These are phyloP conservation scores for Orycteropus afer DNA, from an alignment of 2,113 vertebrate genomes.

Conservation along the genomic window DNA sequence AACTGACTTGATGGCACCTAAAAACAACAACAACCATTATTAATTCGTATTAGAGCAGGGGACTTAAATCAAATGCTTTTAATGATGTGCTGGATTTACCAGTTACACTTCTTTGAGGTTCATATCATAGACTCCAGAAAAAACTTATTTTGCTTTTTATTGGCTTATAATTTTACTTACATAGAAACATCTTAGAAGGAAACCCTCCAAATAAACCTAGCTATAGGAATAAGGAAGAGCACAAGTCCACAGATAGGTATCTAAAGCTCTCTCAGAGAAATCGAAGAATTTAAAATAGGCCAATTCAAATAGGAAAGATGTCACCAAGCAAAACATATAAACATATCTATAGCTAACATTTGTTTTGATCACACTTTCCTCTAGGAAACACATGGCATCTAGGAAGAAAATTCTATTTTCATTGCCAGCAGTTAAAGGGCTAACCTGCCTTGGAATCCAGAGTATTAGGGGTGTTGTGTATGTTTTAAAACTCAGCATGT, in stretches of 20 bases:
- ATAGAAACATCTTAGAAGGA: slow-evolving; percentile 11
- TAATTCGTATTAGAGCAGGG: slow-evolving; percentile 45
- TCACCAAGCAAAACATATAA: slow-evolving; percentile 70
- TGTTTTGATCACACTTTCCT: slow-evolving; percentile 73
- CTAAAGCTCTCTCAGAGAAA: slow-evolving; percentile 21
- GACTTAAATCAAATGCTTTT: slow-evolving; percentile 15
- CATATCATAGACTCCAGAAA: background rate
- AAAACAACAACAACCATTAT: background rate
- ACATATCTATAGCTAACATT: slow-evolving; percentile 78
- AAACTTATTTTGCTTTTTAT: slow-evolving; percentile 9
- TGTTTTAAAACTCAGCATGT: slow-evolving; percentile 59
- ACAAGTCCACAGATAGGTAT: background rate
- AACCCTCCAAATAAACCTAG: background rate
- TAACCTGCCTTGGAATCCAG: slow-evolving; percentile 67
- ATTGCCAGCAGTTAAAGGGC: slow-evolving; percentile 77
- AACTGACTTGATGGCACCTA: background rate
- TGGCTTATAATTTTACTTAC: slow-evolving; percentile 16
- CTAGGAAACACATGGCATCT: slow-evolving; percentile 72
- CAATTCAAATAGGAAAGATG: slow-evolving; percentile 71
- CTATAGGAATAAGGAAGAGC: background rate
- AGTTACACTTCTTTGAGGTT: background rate
- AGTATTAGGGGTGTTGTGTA: slow-evolving; percentile 61
- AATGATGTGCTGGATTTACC: slow-evolving; percentile 6
- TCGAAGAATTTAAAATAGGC: slow-evolving; percentile 38
- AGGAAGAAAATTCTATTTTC: slow-evolving; percentile 65